Evolutionary conservation across 2,113 vertebrate genomes (phyloP).

Genomic region (Ia io): DNA sequence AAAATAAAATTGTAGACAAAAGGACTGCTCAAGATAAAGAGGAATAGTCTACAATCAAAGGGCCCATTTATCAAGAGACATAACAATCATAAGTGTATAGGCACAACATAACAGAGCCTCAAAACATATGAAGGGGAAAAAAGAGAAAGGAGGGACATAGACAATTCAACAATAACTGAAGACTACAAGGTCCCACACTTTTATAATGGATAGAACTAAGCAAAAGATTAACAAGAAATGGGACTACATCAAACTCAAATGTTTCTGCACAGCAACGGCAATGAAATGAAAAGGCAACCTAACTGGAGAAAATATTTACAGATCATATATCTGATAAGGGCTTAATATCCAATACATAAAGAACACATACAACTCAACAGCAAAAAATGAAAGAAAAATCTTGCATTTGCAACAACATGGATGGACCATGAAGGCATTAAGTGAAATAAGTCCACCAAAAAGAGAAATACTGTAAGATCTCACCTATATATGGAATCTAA

Average conservation of each 20-base stretch:
- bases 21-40: not conserved
- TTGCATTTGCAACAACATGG: not conserved
- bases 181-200: not conserved
- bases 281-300: not conserved
- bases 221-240: too few relatives aligned
- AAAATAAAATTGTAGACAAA: not conserved
- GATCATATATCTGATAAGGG: too few relatives aligned
- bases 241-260: too few relatives aligned
- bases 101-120: not conserved
- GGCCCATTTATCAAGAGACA: not conserved
- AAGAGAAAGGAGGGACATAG: not conserved
- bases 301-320: too few relatives aligned
- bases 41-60: not conserved
- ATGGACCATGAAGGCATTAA: not conserved
- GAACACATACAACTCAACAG: too few relatives aligned
- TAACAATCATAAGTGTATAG: not conserved
- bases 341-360: too few relatives aligned
- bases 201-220: not conserved
- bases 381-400: not conserved
- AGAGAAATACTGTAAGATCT: not conserved
- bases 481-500: not conserved
- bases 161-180: not conserved
- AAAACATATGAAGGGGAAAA: not conserved
- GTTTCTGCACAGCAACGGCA: not conserved
- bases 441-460: not conserved